Evolutionary conservation across 1,140 invertebrate genomes (phyloP), one percentile per base, ranked within the genome.

Genomic region (Drosophila micromelanica): DNA sequence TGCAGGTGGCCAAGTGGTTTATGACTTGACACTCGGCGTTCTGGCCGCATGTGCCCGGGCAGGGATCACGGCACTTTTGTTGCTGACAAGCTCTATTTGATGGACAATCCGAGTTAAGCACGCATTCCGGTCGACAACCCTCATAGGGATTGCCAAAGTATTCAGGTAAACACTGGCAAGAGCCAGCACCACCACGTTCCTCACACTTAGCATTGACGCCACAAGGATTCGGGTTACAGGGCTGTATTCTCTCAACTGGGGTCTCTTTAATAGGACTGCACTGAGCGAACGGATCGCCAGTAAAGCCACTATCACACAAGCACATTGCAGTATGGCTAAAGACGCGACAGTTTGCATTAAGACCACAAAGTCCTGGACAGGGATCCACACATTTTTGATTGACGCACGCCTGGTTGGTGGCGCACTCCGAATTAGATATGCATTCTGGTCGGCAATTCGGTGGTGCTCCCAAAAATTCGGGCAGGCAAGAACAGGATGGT

Each of bases 381-480:
- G 91, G 91, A 70, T 92, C 91, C 93, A 93, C 95, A 94, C 80
- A 93, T 82, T 91, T 90, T 30, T 91, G 86, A 43, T 92, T 92
- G n/a, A 92, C 79, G 85, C 97, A 98, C n/a, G 96, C 94, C 1
- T 96, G 96, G 92, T 96, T 96, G 4, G 96, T 95, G 35, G 96
- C 95, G 92, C 97, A 98, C 30, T 96, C 96, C 27, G 96, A 89
- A 80, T 96, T 95, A 3, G 95, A 92, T n/a, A 95, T 93, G 89
- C 97, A 98, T 92, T 97, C 95, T 7, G 96, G 96, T 78, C 95
- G 93, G 81, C 96, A 96, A 59, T 95, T 94, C 92, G 95, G 95
- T 30, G 96, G 96, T 91, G 96, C 95, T 69, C 96, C 96, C 54
- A 95, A 93, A 85, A 96, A 96, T 76, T 96, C 94, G 15, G 94